Base-by-base conservation (phyloP, 2,113 vertebrate species). In the Pelecanus crispus region DNA sequence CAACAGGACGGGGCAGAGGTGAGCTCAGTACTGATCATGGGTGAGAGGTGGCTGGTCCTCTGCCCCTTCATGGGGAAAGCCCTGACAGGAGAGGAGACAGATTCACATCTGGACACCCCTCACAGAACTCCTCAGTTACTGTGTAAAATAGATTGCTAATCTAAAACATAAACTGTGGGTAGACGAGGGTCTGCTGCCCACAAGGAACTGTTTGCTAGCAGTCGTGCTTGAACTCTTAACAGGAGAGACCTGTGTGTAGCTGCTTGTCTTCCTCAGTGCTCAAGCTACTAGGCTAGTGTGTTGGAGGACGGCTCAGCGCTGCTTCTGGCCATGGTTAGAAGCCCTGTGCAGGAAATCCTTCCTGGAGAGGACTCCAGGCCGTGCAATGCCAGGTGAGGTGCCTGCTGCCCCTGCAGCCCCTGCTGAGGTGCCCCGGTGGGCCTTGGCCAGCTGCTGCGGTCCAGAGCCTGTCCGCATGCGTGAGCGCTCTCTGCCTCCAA, bases 391-490 rank as follows among this genome's bases (percentile, higher is more conserved):
- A 72, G 58, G 10, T 7, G 9, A 71, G n/a, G 29, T 70, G 72
- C 28, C 45, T n/a, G 38, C 44, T 72, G 29, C 26, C 21, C 32
- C 68, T 62, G 61, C 15, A 44, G 65, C 17, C n/a, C 74, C 62
- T 40, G 61, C 66, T 42, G 86, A 55, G 22, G 29, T 29, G 40
- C 19, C 17, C 19, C 56, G 8, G 34, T 1, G 8, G 13, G 34
- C 13, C 45, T 13, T 12, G 56, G 62, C 40, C 59, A 3, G 6
- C 29, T 49, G 52, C 47, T 0, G 0, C 5, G 9, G 4, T 11
- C 40, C 44, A 49, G 14, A 59, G 56, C 18, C 2, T 19, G 29
- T 58, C 44, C 0, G 0, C 17, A 29, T 0, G 0, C 6, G 7
- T 47, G 71, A 79, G 31, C 4, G 1, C 66, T 28, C 50, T 29